Evolutionary conservation across 2,888 invertebrate genomes (phyloP).

Genomic region (Pterostichus madidus): DNA sequence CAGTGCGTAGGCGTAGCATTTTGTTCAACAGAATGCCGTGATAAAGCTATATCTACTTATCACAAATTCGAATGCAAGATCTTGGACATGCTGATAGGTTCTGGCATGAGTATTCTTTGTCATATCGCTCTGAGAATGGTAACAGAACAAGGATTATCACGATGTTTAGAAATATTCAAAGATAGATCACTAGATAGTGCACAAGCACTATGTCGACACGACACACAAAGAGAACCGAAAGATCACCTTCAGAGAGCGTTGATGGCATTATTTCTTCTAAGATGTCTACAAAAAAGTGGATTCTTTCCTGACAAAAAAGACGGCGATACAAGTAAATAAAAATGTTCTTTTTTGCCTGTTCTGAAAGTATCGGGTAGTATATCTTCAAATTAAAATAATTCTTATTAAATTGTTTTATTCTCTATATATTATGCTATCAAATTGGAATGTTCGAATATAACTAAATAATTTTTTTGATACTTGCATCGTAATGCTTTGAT

Average conservation of each 20-base stretch:
- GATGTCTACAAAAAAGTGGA: constrained; percentile 84
- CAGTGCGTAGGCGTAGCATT: constrained; percentile 89
- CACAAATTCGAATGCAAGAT: constrained; percentile 88
- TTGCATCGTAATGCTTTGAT: no score
- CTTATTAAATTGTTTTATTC: no score
- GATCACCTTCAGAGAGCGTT: constrained; percentile 88
- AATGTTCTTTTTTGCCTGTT: neutral
- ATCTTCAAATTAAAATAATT: no score
- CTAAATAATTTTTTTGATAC: no score
- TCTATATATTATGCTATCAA: no score
- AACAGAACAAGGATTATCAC: constrained; percentile 83
- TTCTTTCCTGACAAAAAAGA: constrained; percentile 81
- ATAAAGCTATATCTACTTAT: constrained; percentile 82
- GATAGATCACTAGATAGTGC: constrained; percentile 78
- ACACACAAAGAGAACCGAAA: constrained; percentile 80
- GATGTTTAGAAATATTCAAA: constrained; percentile 78
- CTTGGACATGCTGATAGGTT: constrained; percentile 86
- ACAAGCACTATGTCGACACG: constrained; percentile 84
- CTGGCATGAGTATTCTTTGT: constrained; percentile 88
- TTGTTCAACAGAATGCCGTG: constrained; percentile 84
- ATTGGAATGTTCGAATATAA: no score
- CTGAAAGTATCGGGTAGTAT: no score
- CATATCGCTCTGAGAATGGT: constrained; percentile 87
- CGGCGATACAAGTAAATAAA: constrained; percentile 73
- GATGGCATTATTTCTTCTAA: constrained; percentile 87